Evolutionary conservation across 2,113 vertebrate genomes (phyloP).

Genomic region (Etheostoma spectabile): DNA sequence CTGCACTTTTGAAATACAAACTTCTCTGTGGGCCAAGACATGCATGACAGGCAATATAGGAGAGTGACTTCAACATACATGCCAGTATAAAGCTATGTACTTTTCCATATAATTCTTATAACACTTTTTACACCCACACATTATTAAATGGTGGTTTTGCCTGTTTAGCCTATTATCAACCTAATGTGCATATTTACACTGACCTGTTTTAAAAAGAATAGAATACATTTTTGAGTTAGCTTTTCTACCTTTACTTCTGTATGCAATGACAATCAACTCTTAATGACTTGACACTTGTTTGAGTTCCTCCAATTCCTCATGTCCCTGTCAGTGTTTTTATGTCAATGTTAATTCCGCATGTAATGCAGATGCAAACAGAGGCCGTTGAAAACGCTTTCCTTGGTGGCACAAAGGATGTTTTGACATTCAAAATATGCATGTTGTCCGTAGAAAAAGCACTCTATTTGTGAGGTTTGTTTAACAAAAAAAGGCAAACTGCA

Average conservation of each 20-base stretch:
- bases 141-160: not conserved
- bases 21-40: not conserved
- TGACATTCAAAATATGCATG: not conserved
- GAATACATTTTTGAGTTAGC: not conserved
- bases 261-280: not conserved
- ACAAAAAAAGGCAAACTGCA: not conserved
- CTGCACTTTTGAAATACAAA: slow-evolving; percentile 16
- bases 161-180: not conserved
- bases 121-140: not conserved
- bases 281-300: not conserved
- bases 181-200: not conserved
- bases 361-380: not conserved
- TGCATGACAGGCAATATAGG: not conserved
- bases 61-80: not conserved
- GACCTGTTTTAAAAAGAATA: not conserved
- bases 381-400: not conserved
- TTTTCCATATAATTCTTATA: too few species aligned
- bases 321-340: not conserved
- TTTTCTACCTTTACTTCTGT: not conserved
- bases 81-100: slow-evolving; percentile 2
- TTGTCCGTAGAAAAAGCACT: not conserved
- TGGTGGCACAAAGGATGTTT: slow-evolving; percentile 1
- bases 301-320: not conserved
- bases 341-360: too few species aligned
- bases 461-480: too few species aligned